Base-by-base conservation (phyloP, 2,113 vertebrate species). In the Tretioscincus oriximinensis region DNA sequence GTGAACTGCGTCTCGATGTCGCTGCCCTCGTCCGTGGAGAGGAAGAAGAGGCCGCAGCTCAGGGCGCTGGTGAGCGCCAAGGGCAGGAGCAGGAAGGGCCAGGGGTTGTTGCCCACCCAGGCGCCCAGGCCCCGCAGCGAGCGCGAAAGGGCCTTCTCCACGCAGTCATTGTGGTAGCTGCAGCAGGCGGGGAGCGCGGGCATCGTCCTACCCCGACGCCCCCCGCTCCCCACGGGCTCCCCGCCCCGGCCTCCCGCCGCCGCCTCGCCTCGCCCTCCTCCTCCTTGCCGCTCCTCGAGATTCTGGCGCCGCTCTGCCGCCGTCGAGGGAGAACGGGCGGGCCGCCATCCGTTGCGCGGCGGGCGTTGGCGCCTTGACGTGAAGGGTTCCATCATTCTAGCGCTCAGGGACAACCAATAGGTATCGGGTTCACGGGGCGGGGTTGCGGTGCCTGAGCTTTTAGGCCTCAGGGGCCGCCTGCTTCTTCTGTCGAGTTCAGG, bases 1-100 rank as follows among this genome's bases (percentile, higher is more conserved):
- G 95, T 96, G 87, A 96, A 96, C 82, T 96, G 93, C 10, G 93
- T 77, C 83, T 96, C 94, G 0, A 96, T 93, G 54, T 94, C 71
- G 21, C 96, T 95, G 0, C 90, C 86, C 26, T 85, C 41, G 5
- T 80, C 84, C 2, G 79, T 49, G 1, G 83, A n/a, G 8, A 96
- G 80, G 78, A 93, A 92, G 21, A 83, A 73, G 66, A 96, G 95
- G 7, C 96, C 96, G 0, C 85, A 88, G 49, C 95, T 94, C 3
- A 96, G 91, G 2, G 76, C 41, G 9, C 70, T 80, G 0, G 95
- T 93, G 49, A 96, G 28, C 12, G 91, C 2, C 12, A 94, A 18
- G 0, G 96, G 93, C 24, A 64, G 1, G 4, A 94, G 72, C 35
- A 96, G 75, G 81, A 96, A 97, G 92, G 92, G 78, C 94, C 94